These are phyloP conservation scores for Atopsyche davidsoni DNA, from an alignment of 1,140 invertebrate species.

Conservation along the genomic window DNA sequence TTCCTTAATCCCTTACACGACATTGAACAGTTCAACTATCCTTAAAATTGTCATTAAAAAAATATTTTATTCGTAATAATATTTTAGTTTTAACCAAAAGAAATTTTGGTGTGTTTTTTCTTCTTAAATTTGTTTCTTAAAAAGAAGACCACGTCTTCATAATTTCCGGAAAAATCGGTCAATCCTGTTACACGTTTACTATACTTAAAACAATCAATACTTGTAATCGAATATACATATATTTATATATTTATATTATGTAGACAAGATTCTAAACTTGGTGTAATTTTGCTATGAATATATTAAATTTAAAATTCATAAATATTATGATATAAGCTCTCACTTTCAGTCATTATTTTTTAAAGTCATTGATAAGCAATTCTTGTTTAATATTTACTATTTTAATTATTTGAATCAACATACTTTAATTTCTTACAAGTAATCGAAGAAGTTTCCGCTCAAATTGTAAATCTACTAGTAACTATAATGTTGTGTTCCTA, in stretches of 20 bases:
- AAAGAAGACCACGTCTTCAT: not conserved
- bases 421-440: too few relatives aligned
- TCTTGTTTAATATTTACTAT: too few relatives aligned
- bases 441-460: too few relatives aligned
- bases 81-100: not conserved
- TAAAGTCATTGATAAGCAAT: too few relatives aligned
- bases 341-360: too few relatives aligned
- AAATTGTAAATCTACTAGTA: too few relatives aligned
- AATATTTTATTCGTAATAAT: not conserved
- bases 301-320: too few relatives aligned
- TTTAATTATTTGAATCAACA: too few relatives aligned
- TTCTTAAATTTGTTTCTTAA: not conserved
- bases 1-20: too few relatives aligned
- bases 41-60: not conserved
- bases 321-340: too few relatives aligned
- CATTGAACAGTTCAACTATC: not conserved
- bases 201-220: not conserved
- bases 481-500: too few relatives aligned
- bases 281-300: constrained; percentile 12
- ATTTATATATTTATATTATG: constrained; percentile 10
- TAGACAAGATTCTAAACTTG: constrained; percentile 30
- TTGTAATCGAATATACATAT: not conserved
- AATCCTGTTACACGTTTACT: not conserved
- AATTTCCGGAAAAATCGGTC: not conserved
- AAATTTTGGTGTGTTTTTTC: not conserved